Base-by-base conservation (phyloP, 2,797 vertebrate species). In the Pangasius larnaudii region DNA sequence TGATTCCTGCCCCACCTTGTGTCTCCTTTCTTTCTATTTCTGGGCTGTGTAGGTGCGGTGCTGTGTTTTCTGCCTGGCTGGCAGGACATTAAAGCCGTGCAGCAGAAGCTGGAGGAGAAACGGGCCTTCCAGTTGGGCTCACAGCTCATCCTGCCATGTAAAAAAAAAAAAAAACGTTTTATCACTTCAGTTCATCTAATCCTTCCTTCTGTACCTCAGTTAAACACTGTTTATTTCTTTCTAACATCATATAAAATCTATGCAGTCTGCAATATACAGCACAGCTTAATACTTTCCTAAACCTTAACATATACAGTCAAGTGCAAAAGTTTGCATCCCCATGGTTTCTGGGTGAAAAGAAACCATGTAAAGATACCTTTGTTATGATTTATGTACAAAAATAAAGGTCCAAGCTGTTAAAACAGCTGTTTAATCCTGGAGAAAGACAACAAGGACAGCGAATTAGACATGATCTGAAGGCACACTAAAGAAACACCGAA, bases 1-100 rank as follows among this genome's bases (percentile, higher is more conserved):
- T 56, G 11, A 27, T 33, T 30, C 14, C 9, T 83, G 9, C 10
- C 58, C 3, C 19, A 63, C 22, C 22, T 14, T 39, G 10, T 86
- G n/a, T 77, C 53, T 33, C 33, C 27, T 33, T 13, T 42, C 30
- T 33, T 16, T 24, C 1, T n/a, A 1, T 49, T 18, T 67, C 58
- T 46, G n/a, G 11, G 7, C 42, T 49, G n/a, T 85, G 27, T 93
- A 99, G 99, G 99, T 88, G 98, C 98, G 9, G 96, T 99, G 88
- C 94, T 99, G 91, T 99, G 99, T 95, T 99, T 99, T 92, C 96
- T 99, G 51, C 98, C 99, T 0, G 99, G 99, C 0, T 99, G 98
- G 99, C 98, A 99, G 93, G 98, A 99, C 82, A 99, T 99, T 92
- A 97, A 95, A 85, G 95, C 95, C 0, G 97, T 99, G 75, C 97